Evolutionary conservation across 2,797 vertebrate species (phyloP), one percentile per base, ranked within the genome.

Genomic region (Acrossocheilus wenchowensis): DNA sequence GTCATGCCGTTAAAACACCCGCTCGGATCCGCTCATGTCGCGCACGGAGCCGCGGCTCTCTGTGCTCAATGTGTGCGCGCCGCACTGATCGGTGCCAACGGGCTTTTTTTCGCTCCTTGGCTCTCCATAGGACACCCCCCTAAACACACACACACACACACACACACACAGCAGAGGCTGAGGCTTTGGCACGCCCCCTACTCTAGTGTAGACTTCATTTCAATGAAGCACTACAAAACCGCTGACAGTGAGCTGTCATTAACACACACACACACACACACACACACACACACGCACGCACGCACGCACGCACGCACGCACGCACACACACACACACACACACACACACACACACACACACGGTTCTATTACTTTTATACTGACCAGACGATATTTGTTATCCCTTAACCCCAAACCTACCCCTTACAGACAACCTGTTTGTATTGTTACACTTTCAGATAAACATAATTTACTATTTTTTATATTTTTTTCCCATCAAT

Each of bases 31-130:
- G 72, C 71, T 83, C 71, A 75, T 83, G 12, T 73, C 82, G 82
- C 71, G 41, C 82, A 62, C 50, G 39, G 57, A 75, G 19, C 30
- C 82, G 26, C 43, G 41, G 72, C 77, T 78, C 62, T 39, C 50
- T 50, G 30, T 6, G 26, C 60, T 50, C 21, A 66, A 4, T 88
- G 90, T 91, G 92, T 92, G 90, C 90, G 91, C 91, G 91, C 90
- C 89, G 91, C 90, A 94, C 92, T 93, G 94, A 93, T 93, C 93
- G 78, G 92, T 94, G 95, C 94, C 95, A 95, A 94, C 92, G 93
- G 87, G 87, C 90, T 94, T 94, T 92, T 93, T 93, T 91, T 93
- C 52, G 30, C 57, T 83, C 52, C 50, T 94, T 91, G 91, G 93
- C 93, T 94, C 95, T 95, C 94, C 94, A 93, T 94, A 78, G 88